Percentiles rank a stretch among this genome's conserved stretches.
Conservation (phyloP, 1,140 invertebrate species). For the Leptinotarsa undecemlineata region DNA sequence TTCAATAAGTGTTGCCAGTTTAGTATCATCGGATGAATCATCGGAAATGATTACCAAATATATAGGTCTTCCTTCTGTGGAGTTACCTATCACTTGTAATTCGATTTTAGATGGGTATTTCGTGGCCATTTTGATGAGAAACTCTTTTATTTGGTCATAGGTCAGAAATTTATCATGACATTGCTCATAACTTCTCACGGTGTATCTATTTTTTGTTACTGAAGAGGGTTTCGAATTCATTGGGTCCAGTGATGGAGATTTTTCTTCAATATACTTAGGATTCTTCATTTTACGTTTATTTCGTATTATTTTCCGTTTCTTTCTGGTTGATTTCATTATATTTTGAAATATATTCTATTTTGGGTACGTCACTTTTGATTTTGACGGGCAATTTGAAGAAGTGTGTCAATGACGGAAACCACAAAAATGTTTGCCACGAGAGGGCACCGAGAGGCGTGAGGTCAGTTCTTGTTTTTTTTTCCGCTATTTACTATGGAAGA, state of each 20-base stretch:
- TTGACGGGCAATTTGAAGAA: not conserved
- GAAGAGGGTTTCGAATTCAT: not conserved
- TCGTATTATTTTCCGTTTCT: not conserved
- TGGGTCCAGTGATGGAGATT: not conserved
- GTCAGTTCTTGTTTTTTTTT: no score
- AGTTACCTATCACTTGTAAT: constrained; percentile 28
- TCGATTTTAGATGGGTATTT: constrained; percentile 23
- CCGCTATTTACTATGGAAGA: no score
- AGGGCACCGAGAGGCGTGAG: no score
- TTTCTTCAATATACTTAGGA: not conserved
- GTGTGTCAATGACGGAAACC: no score
- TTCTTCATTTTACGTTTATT: constrained; percentile 2
- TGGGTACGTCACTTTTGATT: not conserved
- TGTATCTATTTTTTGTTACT: not conserved
- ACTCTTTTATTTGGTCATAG: constrained; percentile 35
- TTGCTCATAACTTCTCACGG: constrained; percentile 24
- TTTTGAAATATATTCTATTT: not conserved
- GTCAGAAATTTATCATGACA: constrained; percentile 39
- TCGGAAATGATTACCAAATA: constrained; percentile 33
- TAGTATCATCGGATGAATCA: constrained; percentile 12
- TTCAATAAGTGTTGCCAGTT: constrained; percentile 35
- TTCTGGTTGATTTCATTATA: not conserved
- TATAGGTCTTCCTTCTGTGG: constrained; percentile 36
- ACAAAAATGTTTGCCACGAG: no score
- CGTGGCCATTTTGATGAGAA: constrained; percentile 32